Conservation (phyloP, 2,113 vertebrate genomes). For the Lampris incognitus region DNA sequence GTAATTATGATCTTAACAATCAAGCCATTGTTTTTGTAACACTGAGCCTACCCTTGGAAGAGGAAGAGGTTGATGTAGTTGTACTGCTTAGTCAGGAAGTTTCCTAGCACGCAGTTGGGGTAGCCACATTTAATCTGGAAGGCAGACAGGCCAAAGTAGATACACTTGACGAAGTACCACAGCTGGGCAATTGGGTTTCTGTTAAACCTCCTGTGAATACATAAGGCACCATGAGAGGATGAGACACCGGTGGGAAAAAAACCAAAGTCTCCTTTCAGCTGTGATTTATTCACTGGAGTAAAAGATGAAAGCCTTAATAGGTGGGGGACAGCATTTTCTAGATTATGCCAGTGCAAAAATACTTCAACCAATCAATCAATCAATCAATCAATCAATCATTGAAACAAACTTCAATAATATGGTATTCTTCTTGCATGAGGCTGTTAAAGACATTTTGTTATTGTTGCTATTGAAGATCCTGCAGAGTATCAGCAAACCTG, state of each 20-base stretch:
- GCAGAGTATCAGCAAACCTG: too few relatives aligned
- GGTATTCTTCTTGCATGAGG: too few relatives aligned
- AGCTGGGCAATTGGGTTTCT: slow-evolving; percentile 77
- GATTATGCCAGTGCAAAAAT: too few relatives aligned
- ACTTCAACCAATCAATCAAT: too few relatives aligned
- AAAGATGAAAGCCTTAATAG: too few relatives aligned
- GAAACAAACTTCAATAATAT: too few relatives aligned
- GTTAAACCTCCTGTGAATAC: slow-evolving; percentile 78
- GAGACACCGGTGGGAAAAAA: neutral
- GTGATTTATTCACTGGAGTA: too few relatives aligned
- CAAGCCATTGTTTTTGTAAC: neutral
- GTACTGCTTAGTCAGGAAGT: slow-evolving; percentile 83
- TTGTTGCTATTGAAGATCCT: too few relatives aligned
- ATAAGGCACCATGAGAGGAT: slow-evolving; percentile 3
- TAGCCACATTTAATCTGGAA: slow-evolving; percentile 82
- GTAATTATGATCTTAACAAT: neutral
- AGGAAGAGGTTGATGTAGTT: slow-evolving; percentile 82
- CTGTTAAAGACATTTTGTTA: too few relatives aligned
- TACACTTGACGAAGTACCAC: slow-evolving; percentile 82
- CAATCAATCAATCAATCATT: too few relatives aligned
- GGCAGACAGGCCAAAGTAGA: slow-evolving; percentile 80
- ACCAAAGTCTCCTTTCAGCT: too few relatives aligned
- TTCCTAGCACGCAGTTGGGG: slow-evolving; percentile 78
- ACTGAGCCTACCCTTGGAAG: slow-evolving; percentile 75
- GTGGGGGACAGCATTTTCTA: too few relatives aligned